Conservation (phyloP, 1,140 invertebrate species). For the Drosophila equinoxialis region DNA sequence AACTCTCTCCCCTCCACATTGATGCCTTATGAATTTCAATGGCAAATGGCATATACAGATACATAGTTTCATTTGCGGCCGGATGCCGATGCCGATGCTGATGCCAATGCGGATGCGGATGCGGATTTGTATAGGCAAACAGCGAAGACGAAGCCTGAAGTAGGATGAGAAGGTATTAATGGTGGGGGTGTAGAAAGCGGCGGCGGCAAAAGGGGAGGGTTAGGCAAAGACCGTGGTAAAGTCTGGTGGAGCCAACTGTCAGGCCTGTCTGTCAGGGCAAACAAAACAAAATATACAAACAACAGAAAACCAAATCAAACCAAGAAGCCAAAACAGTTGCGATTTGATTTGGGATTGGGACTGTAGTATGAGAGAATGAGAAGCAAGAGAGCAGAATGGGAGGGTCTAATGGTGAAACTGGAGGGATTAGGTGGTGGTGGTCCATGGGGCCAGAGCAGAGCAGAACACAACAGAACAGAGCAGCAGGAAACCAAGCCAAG, state of each 20-base stretch:
- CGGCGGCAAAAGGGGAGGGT: neutral
- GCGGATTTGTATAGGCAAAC: constrained; percentile 31
- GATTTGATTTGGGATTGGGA: constrained; percentile 71
- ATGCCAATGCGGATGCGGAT: constrained; percentile 26
- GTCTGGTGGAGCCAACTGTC: constrained; percentile 37
- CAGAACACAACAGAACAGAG: neutral
- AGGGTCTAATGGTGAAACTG: constrained; percentile 14
- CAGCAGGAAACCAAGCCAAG: neutral
- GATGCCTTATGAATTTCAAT: constrained; percentile 81
- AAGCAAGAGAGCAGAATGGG: neutral
- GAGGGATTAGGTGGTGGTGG: constrained; percentile 3
- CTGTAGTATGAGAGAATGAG: constrained; percentile 39
- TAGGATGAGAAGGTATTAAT: constrained; percentile 3
- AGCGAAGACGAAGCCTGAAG: constrained; percentile 10
- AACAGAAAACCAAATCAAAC: constrained; percentile 55
- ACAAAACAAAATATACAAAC: constrained; percentile 46
- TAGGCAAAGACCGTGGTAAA: neutral
- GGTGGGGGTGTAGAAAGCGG: neutral
- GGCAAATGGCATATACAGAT: constrained; percentile 36
- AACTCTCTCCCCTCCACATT: constrained; percentile 43
- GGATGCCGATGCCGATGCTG: constrained; percentile 39
- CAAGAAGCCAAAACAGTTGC: constrained; percentile 68
- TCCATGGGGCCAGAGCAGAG: neutral
- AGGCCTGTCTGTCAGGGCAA: constrained; percentile 26
- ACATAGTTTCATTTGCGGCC: constrained; percentile 57